Base-by-base conservation (phyloP, 2,797 vertebrate species). In the Anolis apletophallus region DNA sequence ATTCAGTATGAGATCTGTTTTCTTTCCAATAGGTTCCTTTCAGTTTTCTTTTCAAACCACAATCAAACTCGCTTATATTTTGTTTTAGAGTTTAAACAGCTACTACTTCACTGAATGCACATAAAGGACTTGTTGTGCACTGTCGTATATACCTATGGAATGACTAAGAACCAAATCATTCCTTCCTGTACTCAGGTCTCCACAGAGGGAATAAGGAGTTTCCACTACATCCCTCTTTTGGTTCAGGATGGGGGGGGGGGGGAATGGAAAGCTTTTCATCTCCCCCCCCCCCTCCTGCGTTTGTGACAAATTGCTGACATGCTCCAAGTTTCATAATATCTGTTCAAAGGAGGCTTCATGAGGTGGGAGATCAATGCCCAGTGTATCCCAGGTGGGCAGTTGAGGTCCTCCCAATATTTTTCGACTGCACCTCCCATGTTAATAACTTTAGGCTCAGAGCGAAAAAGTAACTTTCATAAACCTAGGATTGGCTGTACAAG, bases 31-130 rank as follows among this genome's bases (percentile, higher is more conserved):
- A 1, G 0, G 3, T 87, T 91, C 74, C 85, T 88, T 88, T 89
- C 34, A 46, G 93, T 94, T 95, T 94, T 93, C 90, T 93, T 94
- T 93, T 84, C 87, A 91, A 95, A 93, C 93, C 93, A 86, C 95
- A 93, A 46, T 90, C 93, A 87, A 95, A 92, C 89, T 87, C 82
- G 72, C 81, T 87, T 87, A 84, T 94, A 21, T 94, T 94, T 94
- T 92, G 89, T 87, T 87, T 91, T 88, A 93, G 89, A 91, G 83
- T 88, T 90, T 81, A 92, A 94, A 73, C 91, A 94, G 73, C 85
- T 89, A 88, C 88, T 84, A 84, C 80, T 87, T 93, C 90, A 90
- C 5, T 59, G 90, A 85, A 89, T 93, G 84, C 85, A 84, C 78
- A 92, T 90, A 94, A 91, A 91, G 91, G 77, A 19, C 86, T 93